Conservation (phyloP, 2,113 vertebrate genomes). For the Nerophis ophidion region DNA sequence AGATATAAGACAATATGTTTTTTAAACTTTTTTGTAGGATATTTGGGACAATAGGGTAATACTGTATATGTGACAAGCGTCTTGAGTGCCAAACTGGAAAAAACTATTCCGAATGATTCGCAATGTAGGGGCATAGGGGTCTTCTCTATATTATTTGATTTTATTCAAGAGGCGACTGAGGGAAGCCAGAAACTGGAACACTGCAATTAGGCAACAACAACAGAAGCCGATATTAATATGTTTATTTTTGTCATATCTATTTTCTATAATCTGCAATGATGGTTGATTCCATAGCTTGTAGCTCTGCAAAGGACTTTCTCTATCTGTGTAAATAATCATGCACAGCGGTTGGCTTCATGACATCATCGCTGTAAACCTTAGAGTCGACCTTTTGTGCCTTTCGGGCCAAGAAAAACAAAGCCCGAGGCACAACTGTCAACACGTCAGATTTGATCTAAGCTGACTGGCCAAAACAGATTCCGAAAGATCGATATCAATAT, state of each 20-base stretch:
- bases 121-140: too few relatives aligned
- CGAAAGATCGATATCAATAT: conserved; percentile 4
- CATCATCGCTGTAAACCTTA: neutral
- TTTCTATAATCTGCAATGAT: neutral
- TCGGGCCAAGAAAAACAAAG: neutral
- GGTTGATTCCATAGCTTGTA: neutral
- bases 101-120: too few relatives aligned
- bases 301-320: neutral
- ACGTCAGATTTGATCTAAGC: conserved; percentile 2
- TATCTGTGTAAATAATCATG: neutral
- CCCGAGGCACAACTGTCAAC: neutral
- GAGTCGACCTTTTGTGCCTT: neutral
- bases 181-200: too few relatives aligned
- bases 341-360: neutral
- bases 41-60: too few relatives aligned
- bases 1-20: too few relatives aligned
- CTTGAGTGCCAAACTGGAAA: too few relatives aligned
- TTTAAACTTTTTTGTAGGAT: too few relatives aligned
- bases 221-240: neutral
- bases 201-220: too few relatives aligned
- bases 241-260: neutral
- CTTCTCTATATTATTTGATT: too few relatives aligned
- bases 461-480: conserved; percentile 9
- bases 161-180: too few relatives aligned
- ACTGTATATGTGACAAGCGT: too few relatives aligned